Conservation (phyloP, 2,797 vertebrate species). For the Pseudomugil gertrudae region DNA sequence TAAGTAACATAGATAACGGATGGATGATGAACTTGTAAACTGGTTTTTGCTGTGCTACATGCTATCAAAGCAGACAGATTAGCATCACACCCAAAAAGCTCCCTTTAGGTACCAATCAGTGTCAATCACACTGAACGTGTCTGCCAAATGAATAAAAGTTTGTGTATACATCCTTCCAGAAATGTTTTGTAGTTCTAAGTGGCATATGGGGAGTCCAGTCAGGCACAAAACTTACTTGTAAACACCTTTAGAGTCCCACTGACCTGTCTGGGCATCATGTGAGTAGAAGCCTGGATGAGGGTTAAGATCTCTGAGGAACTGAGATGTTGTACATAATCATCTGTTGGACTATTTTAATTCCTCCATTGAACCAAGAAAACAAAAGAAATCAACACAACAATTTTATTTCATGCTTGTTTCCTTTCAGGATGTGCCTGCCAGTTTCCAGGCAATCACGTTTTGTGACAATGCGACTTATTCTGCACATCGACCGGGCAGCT, state of each 20-base stretch:
- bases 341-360: neutral
- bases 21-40: too few species aligned
- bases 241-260: neutral
- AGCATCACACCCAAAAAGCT: neutral
- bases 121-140: neutral
- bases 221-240: neutral
- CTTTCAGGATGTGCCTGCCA: slow-evolving; percentile 59
- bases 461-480: slow-evolving; percentile 23
- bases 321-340: neutral
- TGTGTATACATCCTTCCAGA: neutral
- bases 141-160: neutral
- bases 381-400: too few species aligned
- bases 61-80: too few species aligned
- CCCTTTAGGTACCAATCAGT: neutral
- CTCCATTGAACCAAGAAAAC: too few species aligned
- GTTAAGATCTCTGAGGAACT: neutral
- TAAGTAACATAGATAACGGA: too few species aligned
- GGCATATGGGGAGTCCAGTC: neutral
- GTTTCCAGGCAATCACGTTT: slow-evolving; percentile 44
- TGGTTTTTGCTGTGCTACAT: too few species aligned
- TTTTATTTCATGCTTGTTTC: neutral
- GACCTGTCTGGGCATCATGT: neutral
- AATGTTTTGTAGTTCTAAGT: neutral
- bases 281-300: neutral
- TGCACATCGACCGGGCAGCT: slow-evolving; percentile 60